Conservation (phyloP, 2,797 vertebrate genomes). For the Gymnoscopelus microlampas region DNA sequence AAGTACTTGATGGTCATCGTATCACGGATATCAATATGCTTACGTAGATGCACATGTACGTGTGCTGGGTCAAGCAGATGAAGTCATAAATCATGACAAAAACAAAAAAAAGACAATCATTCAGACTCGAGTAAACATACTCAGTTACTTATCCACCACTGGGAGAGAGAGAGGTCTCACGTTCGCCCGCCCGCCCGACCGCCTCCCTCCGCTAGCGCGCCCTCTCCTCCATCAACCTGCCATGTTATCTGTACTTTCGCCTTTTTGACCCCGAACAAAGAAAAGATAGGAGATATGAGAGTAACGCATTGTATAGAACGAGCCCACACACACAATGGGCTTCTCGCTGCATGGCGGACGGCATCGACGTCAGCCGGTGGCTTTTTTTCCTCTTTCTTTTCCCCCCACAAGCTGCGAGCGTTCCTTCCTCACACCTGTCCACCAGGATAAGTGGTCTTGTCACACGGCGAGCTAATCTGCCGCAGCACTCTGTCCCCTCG, state of each 20-base stretch:
- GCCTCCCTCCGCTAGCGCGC: conserved; percentile 21
- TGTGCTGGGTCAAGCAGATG: no score
- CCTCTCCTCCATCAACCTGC: conserved; percentile 49
- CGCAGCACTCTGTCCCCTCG: conserved; percentile 80
- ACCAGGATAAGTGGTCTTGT: conserved; percentile 80
- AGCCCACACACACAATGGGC: conserved; percentile 9
- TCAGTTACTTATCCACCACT: no score
- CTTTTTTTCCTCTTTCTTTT: conserved; percentile 37
- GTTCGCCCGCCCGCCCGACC: conserved; percentile 34
- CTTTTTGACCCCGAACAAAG: conserved; percentile 69
- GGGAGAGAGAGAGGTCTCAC: conserved; percentile 34
- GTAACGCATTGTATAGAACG: conserved; percentile 56
- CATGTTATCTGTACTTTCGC: conserved; percentile 52
- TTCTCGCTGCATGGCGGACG: conserved; percentile 50
- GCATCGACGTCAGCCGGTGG: conserved; percentile 68
- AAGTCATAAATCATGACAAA: no score
- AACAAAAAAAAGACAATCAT: no score
- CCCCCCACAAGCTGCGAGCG: conserved; percentile 74
- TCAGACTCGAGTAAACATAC: no score
- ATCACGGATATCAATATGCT: no score
- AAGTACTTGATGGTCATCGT: no score
- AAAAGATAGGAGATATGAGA: conserved; percentile 64
- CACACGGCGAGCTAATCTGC: conserved; percentile 82
- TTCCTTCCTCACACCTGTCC: conserved; percentile 86
- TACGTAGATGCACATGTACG: no score